Conservation (phyloP, 2,888 invertebrate genomes). For the Caenorhabditis drosophilae region DNA sequence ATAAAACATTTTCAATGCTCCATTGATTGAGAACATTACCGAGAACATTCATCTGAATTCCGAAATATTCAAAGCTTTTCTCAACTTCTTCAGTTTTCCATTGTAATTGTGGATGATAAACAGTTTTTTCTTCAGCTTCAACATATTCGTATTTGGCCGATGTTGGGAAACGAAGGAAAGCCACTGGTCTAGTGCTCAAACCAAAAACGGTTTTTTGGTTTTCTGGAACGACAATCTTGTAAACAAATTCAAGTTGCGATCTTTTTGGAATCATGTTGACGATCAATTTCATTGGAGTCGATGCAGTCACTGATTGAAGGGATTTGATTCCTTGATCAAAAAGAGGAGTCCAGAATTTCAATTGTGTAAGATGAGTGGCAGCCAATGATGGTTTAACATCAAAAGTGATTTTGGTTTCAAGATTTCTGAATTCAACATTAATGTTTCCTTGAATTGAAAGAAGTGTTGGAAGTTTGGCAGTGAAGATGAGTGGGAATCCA, state of each 20-base stretch:
- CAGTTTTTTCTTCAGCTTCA: conserved; percentile 50
- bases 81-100: conserved; percentile 25
- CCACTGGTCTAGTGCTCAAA: conserved; percentile 47
- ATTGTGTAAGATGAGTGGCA: conserved; percentile 42
- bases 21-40: conserved; percentile 39
- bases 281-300: conserved; percentile 52
- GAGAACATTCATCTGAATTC: conserved; percentile 35
- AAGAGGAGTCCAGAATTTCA: conserved; percentile 52
- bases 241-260: conserved; percentile 17
- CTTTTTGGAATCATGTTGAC: conserved; percentile 16
- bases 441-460: conserved; percentile 34
- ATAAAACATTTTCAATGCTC: conserved; percentile 22
- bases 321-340: conserved; percentile 54
- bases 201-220: conserved; percentile 40
- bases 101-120: conserved; percentile 35
- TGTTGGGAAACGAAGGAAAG: conserved; percentile 47
- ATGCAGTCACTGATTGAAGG: conserved; percentile 21
- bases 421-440: conserved; percentile 26
- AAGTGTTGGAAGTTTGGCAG: conserved; percentile 45
- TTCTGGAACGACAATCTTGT: conserved; percentile 35
- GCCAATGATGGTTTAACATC: conserved; percentile 42
- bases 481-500: conserved; percentile 56
- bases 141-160: conserved; percentile 11
- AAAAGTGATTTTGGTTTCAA: conserved; percentile 25
- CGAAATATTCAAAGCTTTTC: conserved; percentile 26